Evolutionary conservation across 64 coral and sea anemone genomes (phyloP), one percentile per base, ranked within the genome.

Genomic region (Exaiptasia diaphana): DNA sequence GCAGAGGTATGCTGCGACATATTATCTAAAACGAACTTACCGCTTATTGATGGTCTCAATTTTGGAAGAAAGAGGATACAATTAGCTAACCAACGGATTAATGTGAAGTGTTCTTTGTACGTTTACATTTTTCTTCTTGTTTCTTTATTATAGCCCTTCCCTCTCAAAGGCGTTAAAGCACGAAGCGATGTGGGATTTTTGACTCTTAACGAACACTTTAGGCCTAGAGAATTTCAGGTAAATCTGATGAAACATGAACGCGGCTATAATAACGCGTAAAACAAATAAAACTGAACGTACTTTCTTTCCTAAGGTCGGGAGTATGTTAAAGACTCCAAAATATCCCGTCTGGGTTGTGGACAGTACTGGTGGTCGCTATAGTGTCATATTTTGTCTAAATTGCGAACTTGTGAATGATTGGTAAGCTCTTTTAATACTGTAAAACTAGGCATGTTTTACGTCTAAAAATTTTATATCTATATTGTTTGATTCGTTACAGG

Each of bases 281-380:
- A 56, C 5, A 1, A 3, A 20, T n/a, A 22, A 26, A 26, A 23
- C 5, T 56, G 18, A 9, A 23, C 26, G 34, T 3, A 30, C 11
- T 62, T 61, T 11, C 33, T 61, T 37, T 37, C 38, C 13, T 6
- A 35, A 93, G 90, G 90, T 93, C 13, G 90, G 90, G 14, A 93
- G 90, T 45, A 93, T 82, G 90, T 77, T 93, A 20, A 93, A 93
- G 40, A 93, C 90, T 6, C 90, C 90, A 9, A 93, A 82, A 38
- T 93, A 70, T 50, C 90, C 90, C 20, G 45, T 93, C 45, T 93
- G 90, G 90, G 90, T 93, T 8, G 90, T 87, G 24, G 67, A 87
- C 41, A 85, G 72, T 41, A 93, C 77, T 10, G 77, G 77, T 14
- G 83, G 78, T 50, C 77, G 90, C 3, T 93, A 76, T 26, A 84